Conservation (phyloP, 2,888 invertebrate genomes). For the Ectropis crepuscularia region DNA sequence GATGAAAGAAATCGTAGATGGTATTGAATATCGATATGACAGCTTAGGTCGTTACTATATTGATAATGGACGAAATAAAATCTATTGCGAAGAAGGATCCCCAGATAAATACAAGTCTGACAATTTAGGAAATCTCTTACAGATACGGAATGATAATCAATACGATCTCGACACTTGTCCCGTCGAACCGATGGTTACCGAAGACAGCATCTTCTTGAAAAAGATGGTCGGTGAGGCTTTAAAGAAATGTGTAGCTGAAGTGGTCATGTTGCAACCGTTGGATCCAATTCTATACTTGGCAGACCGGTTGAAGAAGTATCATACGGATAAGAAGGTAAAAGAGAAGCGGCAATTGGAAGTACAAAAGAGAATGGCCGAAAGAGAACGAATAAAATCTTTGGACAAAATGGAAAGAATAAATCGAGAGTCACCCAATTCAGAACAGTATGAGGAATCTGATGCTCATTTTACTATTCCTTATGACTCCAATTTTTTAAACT, state of each 20-base stretch:
- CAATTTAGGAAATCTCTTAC: slow-evolving; percentile 50
- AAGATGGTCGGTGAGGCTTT: slow-evolving; percentile 49
- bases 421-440: neutral
- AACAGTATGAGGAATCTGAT: neutral
- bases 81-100: slow-evolving; percentile 46
- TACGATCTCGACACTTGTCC: slow-evolving; percentile 30
- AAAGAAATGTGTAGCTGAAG: slow-evolving; percentile 53
- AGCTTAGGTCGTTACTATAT: slow-evolving; percentile 50
- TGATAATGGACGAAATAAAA: slow-evolving; percentile 38
- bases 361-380: slow-evolving; percentile 38
- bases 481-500: slow-evolving; percentile 25
- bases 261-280: slow-evolving; percentile 53
- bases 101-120: slow-evolving; percentile 46
- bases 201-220: slow-evolving; percentile 52
- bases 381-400: slow-evolving; percentile 15
- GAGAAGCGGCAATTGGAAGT: slow-evolving; percentile 34
- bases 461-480: too few species aligned
- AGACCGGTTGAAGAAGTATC: slow-evolving; percentile 48
- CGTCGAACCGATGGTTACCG: slow-evolving; percentile 40
- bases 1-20: slow-evolving; percentile 44
- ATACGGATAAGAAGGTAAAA: slow-evolving; percentile 30
- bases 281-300: slow-evolving; percentile 57
- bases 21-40: slow-evolving; percentile 49
- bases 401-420: neutral
- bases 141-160: slow-evolving; percentile 26